These are phyloP conservation scores for Frankliniella fusca DNA, from an alignment of 2,888 invertebrate genomes.

Conservation along the genomic window DNA sequence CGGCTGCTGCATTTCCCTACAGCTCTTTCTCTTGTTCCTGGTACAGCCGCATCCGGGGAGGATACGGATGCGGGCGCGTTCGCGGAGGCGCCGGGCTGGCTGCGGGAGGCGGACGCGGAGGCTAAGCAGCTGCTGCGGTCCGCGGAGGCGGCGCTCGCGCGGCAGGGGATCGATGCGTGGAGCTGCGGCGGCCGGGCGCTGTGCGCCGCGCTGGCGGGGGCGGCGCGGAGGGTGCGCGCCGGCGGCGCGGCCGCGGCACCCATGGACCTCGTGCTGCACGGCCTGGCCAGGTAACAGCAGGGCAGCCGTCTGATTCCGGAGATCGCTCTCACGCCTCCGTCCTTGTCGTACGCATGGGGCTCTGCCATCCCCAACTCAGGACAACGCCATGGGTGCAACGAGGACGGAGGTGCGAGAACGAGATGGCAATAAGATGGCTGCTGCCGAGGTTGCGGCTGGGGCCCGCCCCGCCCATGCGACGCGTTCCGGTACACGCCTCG, in stretches of 20 bases:
- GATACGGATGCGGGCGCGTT: neutral
- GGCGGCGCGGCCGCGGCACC: neutral
- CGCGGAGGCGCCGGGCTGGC: neutral
- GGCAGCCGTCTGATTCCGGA: no score
- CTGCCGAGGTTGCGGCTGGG: no score
- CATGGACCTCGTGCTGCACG: conserved; percentile 20
- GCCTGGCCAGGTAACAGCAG: neutral
- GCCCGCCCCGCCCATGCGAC: no score
- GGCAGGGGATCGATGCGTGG: neutral
- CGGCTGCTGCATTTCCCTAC: no score
- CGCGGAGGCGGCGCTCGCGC: conserved; percentile 8
- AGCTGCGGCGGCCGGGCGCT: conserved; percentile 17
- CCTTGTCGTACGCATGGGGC: no score
- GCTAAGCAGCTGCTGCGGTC: neutral
- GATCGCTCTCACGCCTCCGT: no score
- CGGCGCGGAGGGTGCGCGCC: neutral
- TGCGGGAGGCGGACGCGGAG: neutral
- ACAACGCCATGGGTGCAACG: no score
- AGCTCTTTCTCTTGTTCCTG: neutral
- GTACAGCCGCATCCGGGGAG: neutral
- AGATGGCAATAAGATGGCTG: no score
- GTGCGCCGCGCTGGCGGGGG: conserved; percentile 10
- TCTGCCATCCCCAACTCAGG: no score
- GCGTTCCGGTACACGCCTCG: no score
- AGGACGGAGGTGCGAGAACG: no score